These are phyloP conservation scores for Zeuzera pyrina DNA, from an alignment of 2,888 invertebrate genomes.

Conservation along the genomic window DNA sequence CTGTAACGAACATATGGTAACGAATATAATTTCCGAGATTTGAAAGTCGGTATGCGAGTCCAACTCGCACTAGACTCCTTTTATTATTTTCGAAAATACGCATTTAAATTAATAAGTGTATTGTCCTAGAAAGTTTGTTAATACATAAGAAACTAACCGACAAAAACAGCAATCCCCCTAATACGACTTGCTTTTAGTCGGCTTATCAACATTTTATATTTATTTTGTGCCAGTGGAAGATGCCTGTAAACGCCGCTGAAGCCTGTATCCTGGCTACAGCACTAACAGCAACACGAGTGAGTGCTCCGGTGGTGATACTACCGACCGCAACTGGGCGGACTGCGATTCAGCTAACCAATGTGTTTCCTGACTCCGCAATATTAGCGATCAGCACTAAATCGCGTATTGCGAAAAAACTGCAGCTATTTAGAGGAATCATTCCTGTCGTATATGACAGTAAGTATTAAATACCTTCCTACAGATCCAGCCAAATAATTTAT, in stretches of 20 bases:
- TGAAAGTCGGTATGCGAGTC: too few relatives aligned
- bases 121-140: too few relatives aligned
- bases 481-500: not conserved
- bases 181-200: too few relatives aligned
- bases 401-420: constrained; percentile 69
- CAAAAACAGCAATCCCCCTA: too few relatives aligned
- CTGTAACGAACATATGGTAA: too few relatives aligned
- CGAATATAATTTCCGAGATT: too few relatives aligned
- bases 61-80: too few relatives aligned
- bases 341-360: constrained; percentile 18
- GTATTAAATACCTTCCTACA: constrained; percentile 13
- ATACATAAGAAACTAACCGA: too few relatives aligned
- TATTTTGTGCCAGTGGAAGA: constrained; percentile 14
- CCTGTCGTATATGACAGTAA: constrained; percentile 48
- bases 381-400: constrained; percentile 21
- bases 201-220: too few relatives aligned
- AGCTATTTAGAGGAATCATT: constrained; percentile 46
- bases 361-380: constrained; percentile 19
- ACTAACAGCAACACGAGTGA: constrained; percentile 15
- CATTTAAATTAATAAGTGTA: too few relatives aligned
- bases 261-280: constrained; percentile 21
- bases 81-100: too few relatives aligned
- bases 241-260: constrained; percentile 29
- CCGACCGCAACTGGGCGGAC: constrained; percentile 27
- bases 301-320: constrained; percentile 19